Conservation (phyloP, 1,140 invertebrate species). For the Zaprionus nigranus region DNA sequence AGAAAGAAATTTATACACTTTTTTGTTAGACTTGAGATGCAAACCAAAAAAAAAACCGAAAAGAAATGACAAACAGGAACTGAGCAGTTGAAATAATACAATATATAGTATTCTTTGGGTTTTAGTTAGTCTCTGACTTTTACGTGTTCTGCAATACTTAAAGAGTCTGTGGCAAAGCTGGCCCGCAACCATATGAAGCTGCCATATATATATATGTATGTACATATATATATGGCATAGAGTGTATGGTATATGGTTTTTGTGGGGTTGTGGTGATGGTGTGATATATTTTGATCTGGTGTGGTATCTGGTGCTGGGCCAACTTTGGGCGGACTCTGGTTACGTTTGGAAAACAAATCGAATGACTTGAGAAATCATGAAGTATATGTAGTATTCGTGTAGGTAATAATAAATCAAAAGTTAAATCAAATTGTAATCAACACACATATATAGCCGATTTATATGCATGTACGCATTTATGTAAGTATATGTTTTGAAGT, state of each 20-base stretch:
- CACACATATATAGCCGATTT: conserved; percentile 65
- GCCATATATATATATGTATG: background rate
- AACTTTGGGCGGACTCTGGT: conserved; percentile 20
- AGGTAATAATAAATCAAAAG: conserved; percentile 75
- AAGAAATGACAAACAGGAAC: conserved; percentile 20
- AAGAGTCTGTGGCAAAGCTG: conserved; percentile 16
- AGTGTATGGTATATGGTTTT: background rate
- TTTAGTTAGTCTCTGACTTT: conserved; percentile 26
- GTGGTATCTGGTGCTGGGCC: conserved; percentile 5
- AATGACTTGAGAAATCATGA: conserved; percentile 39
- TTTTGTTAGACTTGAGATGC: conserved; percentile 59
- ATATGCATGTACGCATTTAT: conserved; percentile 45
- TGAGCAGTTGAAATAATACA: conserved; percentile 13
- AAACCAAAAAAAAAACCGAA: conserved; percentile 29
- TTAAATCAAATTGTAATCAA: conserved; percentile 79
- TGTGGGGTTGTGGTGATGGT: background rate
- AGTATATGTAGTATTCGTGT: conserved; percentile 32
- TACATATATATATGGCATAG: background rate
- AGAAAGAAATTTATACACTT: conserved; percentile 83
- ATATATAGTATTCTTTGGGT: conserved; percentile 17
- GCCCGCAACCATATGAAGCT: background rate
- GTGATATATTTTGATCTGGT: background rate
- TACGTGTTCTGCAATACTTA: conserved; percentile 44
- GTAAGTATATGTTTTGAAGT: conserved; percentile 61
- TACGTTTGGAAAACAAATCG: conserved; percentile 43